Conservation (phyloP, 2,113 vertebrate species). For the Trogon melanurus region DNA sequence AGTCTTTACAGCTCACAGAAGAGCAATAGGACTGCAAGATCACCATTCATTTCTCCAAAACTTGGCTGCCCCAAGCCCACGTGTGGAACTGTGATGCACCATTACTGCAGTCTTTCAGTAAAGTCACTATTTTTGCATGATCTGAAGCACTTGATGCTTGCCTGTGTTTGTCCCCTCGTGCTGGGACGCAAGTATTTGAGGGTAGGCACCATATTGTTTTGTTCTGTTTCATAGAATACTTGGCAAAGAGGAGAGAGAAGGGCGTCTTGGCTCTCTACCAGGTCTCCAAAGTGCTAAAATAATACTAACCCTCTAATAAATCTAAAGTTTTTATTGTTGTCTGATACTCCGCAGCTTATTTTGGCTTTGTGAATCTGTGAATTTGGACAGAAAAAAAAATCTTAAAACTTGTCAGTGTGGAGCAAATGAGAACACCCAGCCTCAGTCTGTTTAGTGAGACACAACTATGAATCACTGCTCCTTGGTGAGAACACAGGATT, state of each 20-base stretch:
- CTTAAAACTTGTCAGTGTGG: not conserved
- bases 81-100: not conserved
- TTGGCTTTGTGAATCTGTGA: slow-evolving; percentile 28
- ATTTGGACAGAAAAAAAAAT: slow-evolving; percentile 26
- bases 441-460: slow-evolving; percentile 27
- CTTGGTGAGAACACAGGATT: slow-evolving; percentile 9
- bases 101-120: accelerated
- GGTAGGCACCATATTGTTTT: slow-evolving; percentile 1
- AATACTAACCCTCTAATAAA: slow-evolving; percentile 20
- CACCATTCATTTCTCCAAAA: not conserved
- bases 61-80: accelerated
- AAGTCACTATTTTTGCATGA: not conserved
- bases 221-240: slow-evolving; percentile 13
- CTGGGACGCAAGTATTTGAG: not conserved
- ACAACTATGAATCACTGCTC: not conserved
- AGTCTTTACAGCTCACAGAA: not conserved
- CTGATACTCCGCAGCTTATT: not conserved
- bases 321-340: slow-evolving; percentile 26
- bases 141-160: not conserved
- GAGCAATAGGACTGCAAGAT: not conserved
- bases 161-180: not conserved
- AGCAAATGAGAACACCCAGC: slow-evolving; percentile 45
- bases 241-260: slow-evolving; percentile 16
- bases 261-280: not conserved
- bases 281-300: slow-evolving; percentile 41